These are phyloP conservation scores for Spicauda simplicius DNA, from an alignment of 2,888 invertebrate genomes.

Conservation along the genomic window DNA sequence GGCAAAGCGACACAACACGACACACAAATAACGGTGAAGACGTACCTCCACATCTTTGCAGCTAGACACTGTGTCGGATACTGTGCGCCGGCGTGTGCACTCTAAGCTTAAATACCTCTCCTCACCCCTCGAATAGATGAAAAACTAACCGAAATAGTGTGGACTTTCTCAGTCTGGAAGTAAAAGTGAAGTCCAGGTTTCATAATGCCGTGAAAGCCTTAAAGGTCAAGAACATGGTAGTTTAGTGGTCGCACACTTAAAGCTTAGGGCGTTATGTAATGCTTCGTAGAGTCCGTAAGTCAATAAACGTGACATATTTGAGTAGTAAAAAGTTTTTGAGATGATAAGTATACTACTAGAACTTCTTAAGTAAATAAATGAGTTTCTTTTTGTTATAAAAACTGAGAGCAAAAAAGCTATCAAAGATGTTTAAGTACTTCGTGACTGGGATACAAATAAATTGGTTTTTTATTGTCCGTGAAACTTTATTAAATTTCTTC, in stretches of 20 bases:
- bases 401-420: no score
- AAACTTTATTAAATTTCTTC: no score
- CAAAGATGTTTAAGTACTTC: no score
- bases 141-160: slow-evolving; percentile 66
- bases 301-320: no score
- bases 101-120: slow-evolving; percentile 73
- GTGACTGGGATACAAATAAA: no score
- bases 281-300: background rate
- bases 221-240: slow-evolving; percentile 56
- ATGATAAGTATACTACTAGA: no score
- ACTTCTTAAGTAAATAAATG: no score
- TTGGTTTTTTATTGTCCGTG: no score
- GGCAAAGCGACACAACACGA: slow-evolving; percentile 87
- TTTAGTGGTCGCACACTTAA: slow-evolving; percentile 49
- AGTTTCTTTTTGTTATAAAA: no score
- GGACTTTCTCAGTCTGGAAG: slow-evolving; percentile 74
- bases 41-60: slow-evolving; percentile 70
- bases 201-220: slow-evolving; percentile 70
- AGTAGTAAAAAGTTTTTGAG: no score
- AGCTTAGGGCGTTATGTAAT: background rate
- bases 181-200: slow-evolving; percentile 81
- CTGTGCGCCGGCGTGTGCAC: slow-evolving; percentile 65
- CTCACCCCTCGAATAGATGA: slow-evolving; percentile 64
- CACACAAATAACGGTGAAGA: slow-evolving; percentile 76
- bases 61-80: slow-evolving; percentile 52